These are phyloP conservation scores for Drosophila malerkotliana DNA, from an alignment of 1,140 invertebrate genomes.

Conservation along the genomic window DNA sequence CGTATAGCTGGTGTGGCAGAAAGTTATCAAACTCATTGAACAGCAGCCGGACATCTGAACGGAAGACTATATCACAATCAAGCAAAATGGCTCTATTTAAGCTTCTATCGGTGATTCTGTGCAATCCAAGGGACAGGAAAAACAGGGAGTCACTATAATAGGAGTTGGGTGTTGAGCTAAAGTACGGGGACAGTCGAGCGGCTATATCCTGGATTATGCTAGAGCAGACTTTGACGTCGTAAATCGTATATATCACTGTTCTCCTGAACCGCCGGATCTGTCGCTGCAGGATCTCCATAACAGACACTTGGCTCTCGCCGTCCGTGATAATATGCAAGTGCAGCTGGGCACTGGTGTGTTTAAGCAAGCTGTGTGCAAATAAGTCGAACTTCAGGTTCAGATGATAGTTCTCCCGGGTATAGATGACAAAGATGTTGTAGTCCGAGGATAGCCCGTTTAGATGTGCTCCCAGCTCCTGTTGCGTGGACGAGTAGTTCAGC, in stretches of 20 bases:
- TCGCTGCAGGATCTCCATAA: constrained; percentile 85
- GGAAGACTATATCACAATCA: constrained; percentile 92
- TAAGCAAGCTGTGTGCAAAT: constrained; percentile 86
- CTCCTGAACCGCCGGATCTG: constrained; percentile 84
- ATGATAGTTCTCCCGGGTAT: constrained; percentile 84
- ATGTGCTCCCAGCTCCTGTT: constrained; percentile 46
- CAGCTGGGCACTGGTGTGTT: constrained; percentile 84
- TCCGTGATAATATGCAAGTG: constrained; percentile 89
- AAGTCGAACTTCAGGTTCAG: constrained; percentile 86
- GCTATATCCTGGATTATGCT: constrained; percentile 88
- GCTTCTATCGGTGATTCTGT: constrained; percentile 87
- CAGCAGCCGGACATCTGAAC: constrained; percentile 88
- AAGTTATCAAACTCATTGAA: constrained; percentile 88
- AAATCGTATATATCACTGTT: constrained; percentile 84
- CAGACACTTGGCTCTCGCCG: constrained; percentile 86
- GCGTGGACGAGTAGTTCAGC: constrained; percentile 61
- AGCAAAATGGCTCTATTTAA: constrained; percentile 89
- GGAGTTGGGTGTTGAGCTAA: constrained; percentile 90
- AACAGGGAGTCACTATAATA: constrained; percentile 94
- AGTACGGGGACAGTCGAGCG: constrained; percentile 88
- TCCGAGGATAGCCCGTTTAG: constrained; percentile 46
- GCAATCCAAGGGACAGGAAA: constrained; percentile 91
- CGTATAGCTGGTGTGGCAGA: constrained; percentile 87
- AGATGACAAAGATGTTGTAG: constrained; percentile 81
- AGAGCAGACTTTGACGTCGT: constrained; percentile 88